A percentile compares a stretch with the other conserved stretches of the same genome.
These are phyloP conservation scores for Oscheius sp. DNA, from an alignment of 2,888 invertebrate species.

Conservation along the genomic window DNA sequence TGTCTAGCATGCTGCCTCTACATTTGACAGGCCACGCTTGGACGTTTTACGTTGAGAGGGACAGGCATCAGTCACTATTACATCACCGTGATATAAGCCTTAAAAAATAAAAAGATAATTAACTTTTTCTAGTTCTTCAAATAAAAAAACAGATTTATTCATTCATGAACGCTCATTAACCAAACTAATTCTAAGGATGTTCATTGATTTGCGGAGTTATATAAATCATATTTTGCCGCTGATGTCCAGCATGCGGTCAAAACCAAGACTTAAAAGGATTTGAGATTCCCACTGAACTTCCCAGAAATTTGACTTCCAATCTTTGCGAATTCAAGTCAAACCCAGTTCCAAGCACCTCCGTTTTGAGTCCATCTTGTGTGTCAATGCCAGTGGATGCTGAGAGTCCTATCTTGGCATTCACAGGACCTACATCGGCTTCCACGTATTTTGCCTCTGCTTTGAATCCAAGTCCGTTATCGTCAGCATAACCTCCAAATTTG, in stretches of 20 bases:
- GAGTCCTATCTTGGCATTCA: conserved; percentile 15
- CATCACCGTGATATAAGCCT: too few relatives aligned
- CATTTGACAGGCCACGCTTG: neutral
- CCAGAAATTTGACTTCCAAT: conserved; percentile 9
- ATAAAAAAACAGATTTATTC: conserved; percentile 16
- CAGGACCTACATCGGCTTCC: conserved; percentile 19
- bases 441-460: neutral
- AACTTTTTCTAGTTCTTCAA: too few relatives aligned
- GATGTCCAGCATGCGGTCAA: too few relatives aligned
- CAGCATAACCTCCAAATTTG: conserved; percentile 1
- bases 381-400: conserved; percentile 1
- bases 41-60: neutral
- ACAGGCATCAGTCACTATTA: too few relatives aligned
- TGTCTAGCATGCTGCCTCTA: neutral
- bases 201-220: too few relatives aligned
- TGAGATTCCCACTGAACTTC: conserved; percentile 5
- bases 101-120: too few relatives aligned
- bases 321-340: neutral
- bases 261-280: too few relatives aligned
- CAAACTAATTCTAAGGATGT: neutral
- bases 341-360: conserved; percentile 17
- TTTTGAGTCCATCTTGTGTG: conserved; percentile 19
- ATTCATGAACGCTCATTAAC: neutral
- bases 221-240: too few relatives aligned
- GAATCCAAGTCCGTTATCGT: conserved; percentile 17